Percentiles rank a stretch among this genome's conserved stretches.
Evolutionary conservation across 2,113 vertebrate genomes (phyloP).

Genomic region (Cyanoramphus novaezelandiae): DNA sequence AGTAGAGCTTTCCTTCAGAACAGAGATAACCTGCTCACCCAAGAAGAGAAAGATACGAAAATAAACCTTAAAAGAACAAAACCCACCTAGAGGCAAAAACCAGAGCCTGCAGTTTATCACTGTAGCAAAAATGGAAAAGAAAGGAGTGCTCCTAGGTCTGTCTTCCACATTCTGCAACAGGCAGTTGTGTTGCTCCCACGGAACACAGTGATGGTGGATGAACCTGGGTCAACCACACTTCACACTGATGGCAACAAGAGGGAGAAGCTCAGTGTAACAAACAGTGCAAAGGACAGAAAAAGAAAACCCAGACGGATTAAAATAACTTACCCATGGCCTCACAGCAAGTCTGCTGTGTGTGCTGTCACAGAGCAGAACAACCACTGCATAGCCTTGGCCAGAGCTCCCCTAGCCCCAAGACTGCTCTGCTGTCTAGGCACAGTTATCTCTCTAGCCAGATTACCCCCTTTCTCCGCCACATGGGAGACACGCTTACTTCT

Average conservation of each 20-base stretch:
- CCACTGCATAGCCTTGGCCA: background rate
- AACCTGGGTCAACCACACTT: background rate
- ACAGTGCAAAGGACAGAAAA: background rate
- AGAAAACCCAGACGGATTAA: background rate
- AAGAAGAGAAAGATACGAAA: background rate
- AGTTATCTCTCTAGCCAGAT: background rate
- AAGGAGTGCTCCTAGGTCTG: background rate
- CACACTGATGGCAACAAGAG: background rate
- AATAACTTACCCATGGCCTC: background rate
- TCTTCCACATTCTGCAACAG: background rate
- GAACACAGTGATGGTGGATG: background rate
- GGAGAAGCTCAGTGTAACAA: background rate
- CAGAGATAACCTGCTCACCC: background rate
- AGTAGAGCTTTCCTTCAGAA: background rate
- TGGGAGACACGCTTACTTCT: background rate
- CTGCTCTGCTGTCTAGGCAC: background rate
- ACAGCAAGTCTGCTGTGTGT: background rate
- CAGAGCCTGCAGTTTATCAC: background rate
- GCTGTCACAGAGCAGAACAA: background rate
- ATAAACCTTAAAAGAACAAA: background rate
- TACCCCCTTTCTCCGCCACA: background rate
- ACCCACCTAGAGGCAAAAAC: background rate
- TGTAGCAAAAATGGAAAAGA: background rate
- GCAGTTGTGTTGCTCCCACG: background rate
- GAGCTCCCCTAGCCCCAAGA: accelerated